Base-by-base conservation (phyloP, 2,888 invertebrate genomes). In the Empis stercorea region DNA sequence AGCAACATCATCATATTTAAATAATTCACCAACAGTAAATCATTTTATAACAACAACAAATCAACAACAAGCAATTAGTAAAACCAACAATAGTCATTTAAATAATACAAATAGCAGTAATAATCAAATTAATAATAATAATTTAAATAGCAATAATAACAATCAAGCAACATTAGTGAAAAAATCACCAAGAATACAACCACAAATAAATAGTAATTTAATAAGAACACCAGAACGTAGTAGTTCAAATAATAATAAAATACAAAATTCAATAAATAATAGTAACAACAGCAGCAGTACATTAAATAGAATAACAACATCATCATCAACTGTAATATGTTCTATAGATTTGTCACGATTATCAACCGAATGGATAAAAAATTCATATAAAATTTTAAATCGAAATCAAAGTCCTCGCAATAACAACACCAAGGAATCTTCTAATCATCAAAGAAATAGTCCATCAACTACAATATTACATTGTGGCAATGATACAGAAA, bases 341-440 rank as follows among this genome's bases (percentile, higher is more conserved):
- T 62, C 61, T 53, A 66, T 68, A 27, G 65, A 66, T 48, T 54
- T 68, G 43, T 59, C 59, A 15, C 64, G 65, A 20, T 52, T 68
- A 42, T 58, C 58, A n/a, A 53, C 59, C 10, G 64, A 64, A 46
- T 63, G 64, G 64, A 59, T 59, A 44, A 53, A 59, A 16, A 64
- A 63, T 40, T 53, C 57, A 32, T 61, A 61, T 44, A 56, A 61
- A 46, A 54, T 63, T 7, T 27, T 27, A 27, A 27, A 27, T 9
- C 23, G 23, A 10, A 37, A 45, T 45, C 17, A 36, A 30, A 44
- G 44, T 34, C 44, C 44, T 15, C 14, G 30, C 13, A 27, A 37
- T 11, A 36, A 37, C n/a, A n/a, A n/a, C 36, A 41, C 30, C 37
- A 27, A 27, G 23, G 23, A 27, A 27, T 27, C 23, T 27, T 27